Conservation (phyloP, 2,113 vertebrate genomes). For the Noctilio leporinus region DNA sequence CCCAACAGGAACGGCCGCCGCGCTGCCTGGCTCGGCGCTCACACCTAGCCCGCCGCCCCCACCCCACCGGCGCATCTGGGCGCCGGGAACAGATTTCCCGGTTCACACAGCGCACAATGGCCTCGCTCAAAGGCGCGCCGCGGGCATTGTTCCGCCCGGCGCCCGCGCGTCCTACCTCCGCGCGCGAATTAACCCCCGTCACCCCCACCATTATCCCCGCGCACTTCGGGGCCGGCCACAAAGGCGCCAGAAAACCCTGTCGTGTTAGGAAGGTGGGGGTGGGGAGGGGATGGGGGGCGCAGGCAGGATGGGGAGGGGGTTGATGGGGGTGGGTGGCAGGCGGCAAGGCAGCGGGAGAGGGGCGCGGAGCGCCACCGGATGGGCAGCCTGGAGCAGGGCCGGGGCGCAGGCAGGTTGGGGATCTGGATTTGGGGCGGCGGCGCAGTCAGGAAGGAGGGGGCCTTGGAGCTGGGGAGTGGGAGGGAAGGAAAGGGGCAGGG, state of each 20-base stretch:
- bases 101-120: conserved; percentile 85
- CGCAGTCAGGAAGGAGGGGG: background rate
- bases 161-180: conserved; percentile 84
- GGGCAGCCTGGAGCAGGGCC: background rate
- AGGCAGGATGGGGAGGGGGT: background rate
- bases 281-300: background rate
- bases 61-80: conserved; percentile 64
- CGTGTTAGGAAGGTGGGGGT: conserved; percentile 33
- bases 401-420: background rate
- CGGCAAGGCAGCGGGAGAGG: background rate
- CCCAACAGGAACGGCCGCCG: background rate
- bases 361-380: rapidly evolving
- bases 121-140: conserved; percentile 78
- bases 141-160: conserved; percentile 80
- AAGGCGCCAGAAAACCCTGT: conserved; percentile 77
- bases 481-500: background rate
- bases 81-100: conserved; percentile 82
- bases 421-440: background rate
- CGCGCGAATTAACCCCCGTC: conserved; percentile 84
- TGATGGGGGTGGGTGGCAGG: background rate
- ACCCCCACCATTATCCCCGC: conserved; percentile 79
- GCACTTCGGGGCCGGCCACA: conserved; percentile 77
- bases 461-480: background rate
- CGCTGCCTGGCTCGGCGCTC: background rate
- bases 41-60: background rate